Percentiles rank a stretch among this genome's conserved stretches.
Evolutionary conservation across 2,888 invertebrate species (phyloP).

Genomic region (Hydropsyche betteni): DNA sequence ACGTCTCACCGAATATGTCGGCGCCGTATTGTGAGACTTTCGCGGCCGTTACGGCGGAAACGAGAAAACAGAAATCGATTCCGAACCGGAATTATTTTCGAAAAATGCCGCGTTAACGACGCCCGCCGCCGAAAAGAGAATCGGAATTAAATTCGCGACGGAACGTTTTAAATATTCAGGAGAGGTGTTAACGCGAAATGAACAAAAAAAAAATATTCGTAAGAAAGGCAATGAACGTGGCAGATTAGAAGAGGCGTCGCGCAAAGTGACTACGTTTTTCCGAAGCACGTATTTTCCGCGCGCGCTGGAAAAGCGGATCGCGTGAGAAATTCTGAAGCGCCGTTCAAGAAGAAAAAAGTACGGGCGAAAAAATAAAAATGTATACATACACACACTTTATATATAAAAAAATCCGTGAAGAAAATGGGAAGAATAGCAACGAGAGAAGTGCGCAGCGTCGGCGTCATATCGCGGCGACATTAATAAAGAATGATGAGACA

Average conservation of each 20-base stretch:
- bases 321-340: no score
- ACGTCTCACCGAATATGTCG: neutral
- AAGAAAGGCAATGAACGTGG: slow-evolving; percentile 13
- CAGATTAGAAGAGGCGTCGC: slow-evolving; percentile 17
- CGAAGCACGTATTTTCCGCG: no score
- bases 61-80: slow-evolving; percentile 4
- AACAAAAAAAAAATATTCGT: no score
- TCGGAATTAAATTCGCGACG: no score
- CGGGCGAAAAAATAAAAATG: no score
- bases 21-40: neutral
- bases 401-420: no score
- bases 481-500: slow-evolving; percentile 47
- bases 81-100: neutral
- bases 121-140: no score
- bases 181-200: no score
- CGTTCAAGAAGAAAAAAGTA: no score
- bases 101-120: neutral
- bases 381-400: no score
- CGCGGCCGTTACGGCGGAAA: neutral
- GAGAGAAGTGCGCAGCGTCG: neutral
- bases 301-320: no score
- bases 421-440: neutral
- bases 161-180: no score
- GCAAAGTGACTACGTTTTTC: neutral
- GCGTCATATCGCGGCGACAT: slow-evolving; percentile 24